phyloP scores from a whole-genome alignment of 2,888 invertebrate species.

The Ellobium chinense region DNA sequence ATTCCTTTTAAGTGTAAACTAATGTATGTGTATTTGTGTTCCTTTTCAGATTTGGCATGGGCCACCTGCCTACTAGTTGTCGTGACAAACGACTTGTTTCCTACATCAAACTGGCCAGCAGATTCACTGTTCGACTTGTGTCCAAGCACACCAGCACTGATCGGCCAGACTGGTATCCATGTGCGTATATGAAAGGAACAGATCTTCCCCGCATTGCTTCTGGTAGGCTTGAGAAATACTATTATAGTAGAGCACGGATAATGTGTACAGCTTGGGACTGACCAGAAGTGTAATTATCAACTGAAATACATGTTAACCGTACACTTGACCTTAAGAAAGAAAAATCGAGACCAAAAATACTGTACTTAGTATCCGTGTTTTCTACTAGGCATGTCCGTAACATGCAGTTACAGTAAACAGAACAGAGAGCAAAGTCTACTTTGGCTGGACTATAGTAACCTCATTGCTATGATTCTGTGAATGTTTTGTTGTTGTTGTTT shows the following conservation, averaged over 20 bases:
- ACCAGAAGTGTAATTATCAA: neutral
- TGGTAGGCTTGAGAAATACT: too few relatives aligned
- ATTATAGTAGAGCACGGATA: too few relatives aligned
- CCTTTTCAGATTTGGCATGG: constrained; percentile 19
- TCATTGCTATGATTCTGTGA: too few relatives aligned
- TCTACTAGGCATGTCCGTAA: too few relatives aligned
- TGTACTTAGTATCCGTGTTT: too few relatives aligned
- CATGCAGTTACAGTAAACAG: too few relatives aligned
- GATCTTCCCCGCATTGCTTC: constrained; percentile 11
- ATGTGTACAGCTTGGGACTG: too few relatives aligned
- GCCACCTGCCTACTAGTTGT: constrained; percentile 15
- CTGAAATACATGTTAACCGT: neutral
- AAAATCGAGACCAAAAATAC: too few relatives aligned
- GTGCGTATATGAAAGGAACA: neutral
- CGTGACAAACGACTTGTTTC: constrained; percentile 19
- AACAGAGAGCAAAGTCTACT: too few relatives aligned
- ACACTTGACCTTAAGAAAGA: too few relatives aligned
- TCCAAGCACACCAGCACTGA: constrained; percentile 11
- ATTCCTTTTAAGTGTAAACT: neutral
- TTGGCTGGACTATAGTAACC: too few relatives aligned
- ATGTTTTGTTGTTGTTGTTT: too few relatives aligned
- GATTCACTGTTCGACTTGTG: constrained; percentile 4
- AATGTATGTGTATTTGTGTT: neutral
- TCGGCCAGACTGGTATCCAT: neutral
- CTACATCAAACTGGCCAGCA: constrained; percentile 13